Evolutionary conservation across 2,113 vertebrate genomes (phyloP).

Genomic region (Phasianus colchicus): DNA sequence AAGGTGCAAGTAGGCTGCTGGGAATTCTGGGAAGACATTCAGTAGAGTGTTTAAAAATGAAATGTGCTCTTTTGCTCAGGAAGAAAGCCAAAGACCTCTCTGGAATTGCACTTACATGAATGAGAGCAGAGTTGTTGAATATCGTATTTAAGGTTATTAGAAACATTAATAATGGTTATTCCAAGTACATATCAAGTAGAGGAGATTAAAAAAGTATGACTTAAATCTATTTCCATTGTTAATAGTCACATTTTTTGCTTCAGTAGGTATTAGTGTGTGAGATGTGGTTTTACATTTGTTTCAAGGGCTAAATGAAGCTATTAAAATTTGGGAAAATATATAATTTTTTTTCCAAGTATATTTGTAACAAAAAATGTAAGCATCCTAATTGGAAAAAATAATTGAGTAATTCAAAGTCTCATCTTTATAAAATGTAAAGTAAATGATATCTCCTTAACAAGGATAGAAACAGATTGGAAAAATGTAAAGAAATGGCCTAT

Average conservation of each 20-base stretch:
- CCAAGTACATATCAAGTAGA: neutral
- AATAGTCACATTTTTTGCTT: neutral
- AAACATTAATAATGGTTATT: neutral
- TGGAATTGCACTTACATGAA: neutral
- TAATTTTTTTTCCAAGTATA: neutral
- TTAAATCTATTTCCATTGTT: neutral
- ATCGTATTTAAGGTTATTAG: neutral
- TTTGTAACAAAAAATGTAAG: neutral
- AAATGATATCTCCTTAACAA: neutral
- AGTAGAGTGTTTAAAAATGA: neutral
- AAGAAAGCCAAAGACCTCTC: conserved; percentile 5
- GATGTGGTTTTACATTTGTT: neutral
- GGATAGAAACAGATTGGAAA: neutral
- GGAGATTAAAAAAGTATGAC: neutral
- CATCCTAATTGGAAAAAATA: neutral
- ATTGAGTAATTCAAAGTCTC: neutral
- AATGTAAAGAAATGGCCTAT: neutral
- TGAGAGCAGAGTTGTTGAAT: neutral
- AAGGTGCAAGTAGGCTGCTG: neutral
- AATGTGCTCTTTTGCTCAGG: neutral
- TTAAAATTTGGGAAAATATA: neutral
- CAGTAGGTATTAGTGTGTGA: neutral
- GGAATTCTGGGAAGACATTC: neutral
- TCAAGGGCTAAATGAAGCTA: neutral
- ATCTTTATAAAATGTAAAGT: neutral